Conservation (phyloP, 2,113 vertebrate genomes). For the Geococcyx californianus region DNA sequence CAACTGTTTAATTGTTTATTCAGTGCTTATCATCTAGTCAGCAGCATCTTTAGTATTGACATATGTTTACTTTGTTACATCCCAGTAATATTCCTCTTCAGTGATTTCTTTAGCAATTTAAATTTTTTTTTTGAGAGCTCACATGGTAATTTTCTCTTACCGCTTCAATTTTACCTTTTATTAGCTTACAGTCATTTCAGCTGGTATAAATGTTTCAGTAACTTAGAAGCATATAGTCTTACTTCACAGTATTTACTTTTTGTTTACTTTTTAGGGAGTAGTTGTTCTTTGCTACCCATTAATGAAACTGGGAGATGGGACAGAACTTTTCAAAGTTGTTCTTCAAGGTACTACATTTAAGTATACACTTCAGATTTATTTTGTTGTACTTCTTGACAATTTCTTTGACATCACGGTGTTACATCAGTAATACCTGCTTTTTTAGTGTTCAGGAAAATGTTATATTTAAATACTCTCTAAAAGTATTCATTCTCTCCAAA, state of each 20-base stretch:
- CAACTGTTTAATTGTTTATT: not conserved
- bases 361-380: not conserved
- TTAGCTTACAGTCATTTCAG: not conserved
- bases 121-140: not conserved
- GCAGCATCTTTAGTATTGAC: not conserved
- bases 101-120: not conserved
- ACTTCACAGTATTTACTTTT: not conserved
- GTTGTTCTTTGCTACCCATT: slow-evolving; percentile 56
- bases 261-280: slow-evolving; percentile 60
- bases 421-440: not conserved
- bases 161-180: not conserved
- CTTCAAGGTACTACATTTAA: slow-evolving; percentile 70
- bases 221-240: not conserved
- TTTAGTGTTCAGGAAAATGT: not conserved
- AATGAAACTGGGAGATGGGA: slow-evolving; percentile 58
- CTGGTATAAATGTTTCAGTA: not conserved
- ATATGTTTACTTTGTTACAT: not conserved
- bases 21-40: not conserved
- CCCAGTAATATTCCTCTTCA: not conserved
- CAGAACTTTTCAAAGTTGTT: slow-evolving; percentile 63
- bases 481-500: not conserved
- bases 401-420: not conserved
- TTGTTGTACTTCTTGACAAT: not conserved
- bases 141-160: not conserved
- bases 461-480: not conserved